Base-by-base conservation (phyloP, 30 jellyfish, hydroid and myxozoan genomes). In the Sanderia malayensis region DNA sequence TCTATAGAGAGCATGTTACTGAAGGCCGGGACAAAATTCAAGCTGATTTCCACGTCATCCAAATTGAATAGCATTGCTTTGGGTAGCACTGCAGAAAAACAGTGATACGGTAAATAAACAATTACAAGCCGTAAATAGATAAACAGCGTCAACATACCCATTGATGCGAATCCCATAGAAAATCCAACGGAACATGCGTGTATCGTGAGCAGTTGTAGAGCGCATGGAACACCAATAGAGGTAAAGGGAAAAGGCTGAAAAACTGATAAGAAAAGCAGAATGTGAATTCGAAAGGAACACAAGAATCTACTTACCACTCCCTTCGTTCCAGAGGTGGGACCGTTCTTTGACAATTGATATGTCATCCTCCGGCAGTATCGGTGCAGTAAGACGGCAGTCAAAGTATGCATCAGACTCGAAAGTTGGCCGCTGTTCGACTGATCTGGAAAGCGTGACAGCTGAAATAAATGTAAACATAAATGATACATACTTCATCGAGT, bases 321-420 rank as follows among this genome's bases (percentile, higher is more conserved):
- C 89, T 45, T 78, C 76, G 17, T 25, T 20, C 89, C 89, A 78
- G 8, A 78, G 73, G 0, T 49, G 41, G 44, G 41, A 66, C 24
- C 89, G 17, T 55, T 78, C 89, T 2, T 53, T 67, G 60, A 23
- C 25, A n/a, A 20, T 8, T 1, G 22, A 18, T 28, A 0, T 27
- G 13, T 66, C 82, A 1, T 21, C 29, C 27, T 64, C 82, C 2
- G 52, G 24, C 4, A 31, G 9, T 0, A 69, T 80, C 18, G 88
- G 95, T 0, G 95, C 74, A 7, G 95, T 92, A 31, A 92, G 79
- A 1, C 98, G 71, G 64, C 98, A 92, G 53, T 92, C 98, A 1
- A 53, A 55, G 31, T 70, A 66, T 0, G 98, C 87, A 62, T 92
- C 98, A 2, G 95, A 74, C 32, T 92, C 96, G 76, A 61, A 92